These are phyloP conservation scores for Crypturellus undulatus DNA, from an alignment of 2,113 vertebrate genomes.

Conservation along the genomic window DNA sequence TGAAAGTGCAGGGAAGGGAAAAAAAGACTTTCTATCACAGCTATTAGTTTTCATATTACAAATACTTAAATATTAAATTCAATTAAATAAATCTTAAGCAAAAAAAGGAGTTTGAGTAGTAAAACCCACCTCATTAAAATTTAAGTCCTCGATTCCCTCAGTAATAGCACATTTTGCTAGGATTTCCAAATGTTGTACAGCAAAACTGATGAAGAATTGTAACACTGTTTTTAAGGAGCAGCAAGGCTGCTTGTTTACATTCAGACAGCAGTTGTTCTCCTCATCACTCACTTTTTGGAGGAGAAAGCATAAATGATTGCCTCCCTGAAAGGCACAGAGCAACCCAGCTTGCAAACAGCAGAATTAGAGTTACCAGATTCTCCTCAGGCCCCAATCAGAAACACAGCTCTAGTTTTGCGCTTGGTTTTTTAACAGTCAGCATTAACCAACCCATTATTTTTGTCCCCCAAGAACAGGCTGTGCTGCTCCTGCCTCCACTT, in stretches of 20 bases:
- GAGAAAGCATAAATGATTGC: background rate
- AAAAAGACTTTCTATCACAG: background rate
- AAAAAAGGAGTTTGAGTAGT: slow-evolving; percentile 68
- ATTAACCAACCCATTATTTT: background rate
- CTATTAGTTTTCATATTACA: background rate
- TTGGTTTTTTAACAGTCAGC: background rate
- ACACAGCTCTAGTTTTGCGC: background rate
- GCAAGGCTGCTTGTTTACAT: too few relatives aligned
- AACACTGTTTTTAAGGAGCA: background rate
- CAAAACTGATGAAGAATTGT: background rate
- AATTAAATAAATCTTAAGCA: slow-evolving; percentile 54
- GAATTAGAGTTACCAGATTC: background rate
- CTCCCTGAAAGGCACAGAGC: background rate
- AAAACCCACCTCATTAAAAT: slow-evolving; percentile 66
- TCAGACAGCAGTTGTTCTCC: background rate
- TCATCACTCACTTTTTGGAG: background rate
- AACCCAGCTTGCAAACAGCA: accelerated
- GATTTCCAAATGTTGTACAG: background rate
- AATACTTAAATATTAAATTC: background rate
- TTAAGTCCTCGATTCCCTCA: slow-evolving; percentile 3
- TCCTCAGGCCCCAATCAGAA: background rate
- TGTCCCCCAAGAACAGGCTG: background rate
- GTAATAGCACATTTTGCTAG: background rate
- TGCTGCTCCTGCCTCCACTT: background rate
- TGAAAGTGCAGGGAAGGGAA: background rate